Base-by-base conservation (phyloP, 1,140 invertebrate species). In the Hylyphantes graminicola region DNA sequence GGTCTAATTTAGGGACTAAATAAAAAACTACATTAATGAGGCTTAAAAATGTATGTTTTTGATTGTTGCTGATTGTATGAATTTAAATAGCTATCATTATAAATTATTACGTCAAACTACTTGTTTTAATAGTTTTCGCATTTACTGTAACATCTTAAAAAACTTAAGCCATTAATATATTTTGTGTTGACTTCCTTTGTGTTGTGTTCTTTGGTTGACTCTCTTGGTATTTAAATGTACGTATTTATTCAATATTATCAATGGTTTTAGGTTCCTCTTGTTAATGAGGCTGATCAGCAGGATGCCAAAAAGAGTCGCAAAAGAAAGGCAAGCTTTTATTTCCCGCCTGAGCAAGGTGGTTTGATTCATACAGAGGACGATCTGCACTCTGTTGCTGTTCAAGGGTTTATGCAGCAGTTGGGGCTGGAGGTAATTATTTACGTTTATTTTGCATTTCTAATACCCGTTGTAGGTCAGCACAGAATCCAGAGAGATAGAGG, bases 401-500 rank as follows among this genome's bases (percentile, higher is more conserved):
- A 81, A 59, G 86, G 83, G 65, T 85, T 87, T 67, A 75, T 76
- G 17, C 74, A 81, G 12, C 74, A 77, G 13, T 72, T 87, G 15
- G 81, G 86, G 61, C 65, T 86, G 48, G 74, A 77, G 21, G 57
- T 63, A 64, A 19, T 85, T 68, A 77, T 54, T 85, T 19, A 35
- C 35, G 61, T 9, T 50, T 78, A 17, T 57, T 64, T 85, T 82
- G 13, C 15, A 21, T 50, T 51, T 17, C n/a, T n/a, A n/a, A n/a
- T n/a, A n/a, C n/a, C n/a, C n/a, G n/a, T 35, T 35, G 35, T 35
- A 1, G 35, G 35, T 2, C 35, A 35, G 35, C 5, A 35, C 2
- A 1, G 35, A 35, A 35, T 35, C 35, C 35, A 35, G 35, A 5
- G 35, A 35, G n/a, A n/a, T n/a, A n/a, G n/a, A n/a, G n/a, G 35